Conservation (phyloP, 2,888 invertebrate species). For the Synergus gifuensis region DNA sequence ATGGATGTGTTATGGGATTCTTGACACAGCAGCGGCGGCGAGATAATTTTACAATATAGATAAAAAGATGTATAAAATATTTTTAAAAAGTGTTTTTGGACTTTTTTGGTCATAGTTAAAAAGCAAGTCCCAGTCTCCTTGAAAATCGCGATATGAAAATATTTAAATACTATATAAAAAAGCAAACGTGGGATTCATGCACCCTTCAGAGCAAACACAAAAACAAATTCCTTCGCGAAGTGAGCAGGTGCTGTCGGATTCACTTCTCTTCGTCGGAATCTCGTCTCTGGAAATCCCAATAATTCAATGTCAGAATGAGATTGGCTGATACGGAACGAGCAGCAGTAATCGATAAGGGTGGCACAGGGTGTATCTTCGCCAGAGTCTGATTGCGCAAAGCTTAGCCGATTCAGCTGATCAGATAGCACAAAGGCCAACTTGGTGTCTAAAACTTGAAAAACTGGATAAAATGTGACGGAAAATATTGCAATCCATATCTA, state of each 20-base stretch:
- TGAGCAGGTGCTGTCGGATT: conserved; percentile 21
- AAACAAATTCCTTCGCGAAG: conserved; percentile 13
- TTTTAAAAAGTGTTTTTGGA: too few species aligned
- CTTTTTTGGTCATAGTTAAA: too few species aligned
- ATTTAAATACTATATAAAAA: not conserved
- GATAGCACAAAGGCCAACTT: conserved; percentile 19
- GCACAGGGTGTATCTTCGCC: conserved; percentile 24
- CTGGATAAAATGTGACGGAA: too few species aligned
- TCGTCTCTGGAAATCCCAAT: conserved; percentile 58
- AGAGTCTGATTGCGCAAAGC: conserved; percentile 30
- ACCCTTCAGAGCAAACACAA: not conserved
- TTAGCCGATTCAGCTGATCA: conserved; percentile 20
- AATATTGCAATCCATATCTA: too few species aligned
- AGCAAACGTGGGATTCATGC: not conserved
- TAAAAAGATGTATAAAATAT: too few species aligned
- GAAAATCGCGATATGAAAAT: not conserved
- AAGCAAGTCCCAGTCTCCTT: too few species aligned
- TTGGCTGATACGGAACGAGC: conserved; percentile 45
- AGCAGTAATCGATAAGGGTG: conserved; percentile 38
- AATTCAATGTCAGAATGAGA: conserved; percentile 62
- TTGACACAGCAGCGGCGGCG: too few species aligned
- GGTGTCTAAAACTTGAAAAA: not conserved
- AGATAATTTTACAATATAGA: too few species aligned
- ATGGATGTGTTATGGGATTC: too few species aligned
- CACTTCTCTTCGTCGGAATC: conserved; percentile 27